phyloP scores from a whole-genome alignment of 2,888 invertebrate genomes.

The Tetrapedia diversipes region DNA sequence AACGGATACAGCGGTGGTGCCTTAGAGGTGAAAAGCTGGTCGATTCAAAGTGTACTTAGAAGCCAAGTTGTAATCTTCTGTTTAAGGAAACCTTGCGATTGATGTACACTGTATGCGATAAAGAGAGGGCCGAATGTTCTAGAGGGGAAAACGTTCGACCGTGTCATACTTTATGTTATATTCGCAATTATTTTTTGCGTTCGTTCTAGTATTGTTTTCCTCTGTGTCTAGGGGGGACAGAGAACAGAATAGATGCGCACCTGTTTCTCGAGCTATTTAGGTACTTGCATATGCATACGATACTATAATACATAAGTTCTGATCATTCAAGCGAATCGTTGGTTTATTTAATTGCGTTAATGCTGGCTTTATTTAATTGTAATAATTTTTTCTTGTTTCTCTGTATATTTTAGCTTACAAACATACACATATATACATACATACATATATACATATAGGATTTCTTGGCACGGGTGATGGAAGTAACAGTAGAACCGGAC shows the following conservation, averaged over 20 bases:
- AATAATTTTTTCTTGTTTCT: not conserved
- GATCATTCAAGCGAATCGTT: not conserved
- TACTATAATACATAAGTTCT: too few relatives aligned
- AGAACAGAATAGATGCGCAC: not conserved
- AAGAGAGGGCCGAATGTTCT: slow-evolving; percentile 20
- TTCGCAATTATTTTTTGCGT: slow-evolving; percentile 4
- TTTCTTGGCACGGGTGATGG: slow-evolving; percentile 31
- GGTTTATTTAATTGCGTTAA: not conserved
- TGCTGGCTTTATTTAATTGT: not conserved
- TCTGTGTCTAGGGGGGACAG: not conserved
- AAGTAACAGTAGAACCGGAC: slow-evolving; percentile 33
- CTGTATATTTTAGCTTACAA: not conserved
- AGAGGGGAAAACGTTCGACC: not conserved
- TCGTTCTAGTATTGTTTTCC: not conserved
- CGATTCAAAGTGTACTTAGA: slow-evolving; percentile 78
- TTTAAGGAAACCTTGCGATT: slow-evolving; percentile 76
- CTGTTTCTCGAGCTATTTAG: slow-evolving; percentile 9
- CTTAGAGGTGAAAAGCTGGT: slow-evolving; percentile 69
- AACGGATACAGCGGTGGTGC: slow-evolving; percentile 62
- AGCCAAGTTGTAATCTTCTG: slow-evolving; percentile 77
- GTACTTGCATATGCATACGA: not conserved
- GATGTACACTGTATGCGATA: slow-evolving; percentile 35
- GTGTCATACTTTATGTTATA: not conserved
- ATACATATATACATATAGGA: slow-evolving; percentile 2
- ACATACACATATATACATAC: not conserved